A percentile compares a stretch with the other conserved stretches of the same genome.
These are phyloP conservation scores for Arrhopalites spinosus DNA, from an alignment of 2,888 invertebrate genomes.

Conservation along the genomic window DNA sequence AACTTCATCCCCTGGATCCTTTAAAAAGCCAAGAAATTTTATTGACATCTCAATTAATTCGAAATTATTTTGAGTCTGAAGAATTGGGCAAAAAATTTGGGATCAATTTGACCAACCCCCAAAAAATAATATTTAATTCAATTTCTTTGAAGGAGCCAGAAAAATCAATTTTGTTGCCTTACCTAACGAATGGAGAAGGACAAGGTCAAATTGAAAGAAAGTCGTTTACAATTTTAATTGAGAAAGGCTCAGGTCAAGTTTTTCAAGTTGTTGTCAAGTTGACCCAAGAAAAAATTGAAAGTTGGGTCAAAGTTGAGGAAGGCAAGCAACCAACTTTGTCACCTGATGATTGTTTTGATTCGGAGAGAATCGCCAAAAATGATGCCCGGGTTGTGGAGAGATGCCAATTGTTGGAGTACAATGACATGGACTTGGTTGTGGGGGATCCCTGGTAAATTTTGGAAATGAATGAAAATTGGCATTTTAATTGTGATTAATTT, in stretches of 20 bases:
- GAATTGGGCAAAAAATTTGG: neutral
- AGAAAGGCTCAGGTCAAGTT: constrained; percentile 40
- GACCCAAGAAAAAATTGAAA: constrained; percentile 38
- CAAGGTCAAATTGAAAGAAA: constrained; percentile 15
- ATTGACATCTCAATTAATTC: constrained; percentile 25
- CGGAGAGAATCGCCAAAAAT: constrained; percentile 44
- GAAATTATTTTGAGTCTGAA: neutral
- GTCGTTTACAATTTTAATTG: constrained; percentile 45
- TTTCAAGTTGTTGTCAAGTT: constrained; percentile 45
- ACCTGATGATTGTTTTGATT: constrained; percentile 45
- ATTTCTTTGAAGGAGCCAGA: constrained; percentile 46
- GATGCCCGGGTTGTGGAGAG: constrained; percentile 40
- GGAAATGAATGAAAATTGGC: too few relatives aligned
- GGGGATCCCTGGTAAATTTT: constrained; percentile 53
- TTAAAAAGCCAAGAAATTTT: constrained; percentile 44
- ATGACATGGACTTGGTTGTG: constrained; percentile 47
- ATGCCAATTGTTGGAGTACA: constrained; percentile 38
- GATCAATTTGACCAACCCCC: neutral
- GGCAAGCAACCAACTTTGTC: constrained; percentile 47
- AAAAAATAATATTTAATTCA: constrained; percentile 48
- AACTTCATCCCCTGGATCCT: constrained; percentile 51
- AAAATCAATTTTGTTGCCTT: constrained; percentile 40
- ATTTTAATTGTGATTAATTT: too few relatives aligned
- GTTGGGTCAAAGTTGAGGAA: constrained; percentile 27
- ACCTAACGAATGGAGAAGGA: neutral